phyloP scores from a whole-genome alignment of 2,797 vertebrate species.

The Squalus acanthias region DNA sequence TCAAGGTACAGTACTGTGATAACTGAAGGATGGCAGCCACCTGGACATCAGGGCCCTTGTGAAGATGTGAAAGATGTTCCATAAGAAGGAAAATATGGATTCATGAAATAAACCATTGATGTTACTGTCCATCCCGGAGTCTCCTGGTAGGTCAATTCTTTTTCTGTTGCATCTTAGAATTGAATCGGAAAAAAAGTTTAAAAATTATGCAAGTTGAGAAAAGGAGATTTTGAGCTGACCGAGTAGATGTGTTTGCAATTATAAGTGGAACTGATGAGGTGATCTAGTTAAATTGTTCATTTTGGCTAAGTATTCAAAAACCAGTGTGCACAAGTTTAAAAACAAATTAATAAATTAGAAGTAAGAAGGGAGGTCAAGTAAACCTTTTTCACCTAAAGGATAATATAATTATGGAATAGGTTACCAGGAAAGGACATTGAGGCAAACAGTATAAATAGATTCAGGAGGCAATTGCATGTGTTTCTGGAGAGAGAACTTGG shows the following conservation, averaged over 20 bases:
- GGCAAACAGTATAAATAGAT: neutral
- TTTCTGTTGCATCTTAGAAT: neutral
- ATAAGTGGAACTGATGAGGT: neutral
- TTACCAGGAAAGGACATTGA: neutral
- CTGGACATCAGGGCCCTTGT: constrained; percentile 67
- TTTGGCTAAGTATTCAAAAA: neutral
- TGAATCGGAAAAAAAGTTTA: neutral
- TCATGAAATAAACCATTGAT: neutral
- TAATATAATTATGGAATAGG: neutral
- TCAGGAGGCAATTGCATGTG: neutral
- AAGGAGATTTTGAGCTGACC: neutral
- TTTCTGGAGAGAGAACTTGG: neutral
- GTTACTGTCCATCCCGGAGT: neutral
- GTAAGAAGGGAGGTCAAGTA: neutral
- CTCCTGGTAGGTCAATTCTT: neutral
- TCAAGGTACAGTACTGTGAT: constrained; percentile 99
- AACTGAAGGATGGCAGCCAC: constrained; percentile 99
- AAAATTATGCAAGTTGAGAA: neutral
- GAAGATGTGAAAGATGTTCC: neutral
- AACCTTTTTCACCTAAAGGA: neutral
- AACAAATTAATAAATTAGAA: neutral
- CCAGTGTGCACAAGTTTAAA: neutral
- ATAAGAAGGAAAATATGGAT: neutral
- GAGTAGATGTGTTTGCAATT: neutral
- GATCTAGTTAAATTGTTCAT: neutral